A percentile compares a stretch with the other conserved stretches of the same genome.
These are phyloP conservation scores for Hypothenemus hampei DNA, from an alignment of 1,140 invertebrate species.

Conservation along the genomic window DNA sequence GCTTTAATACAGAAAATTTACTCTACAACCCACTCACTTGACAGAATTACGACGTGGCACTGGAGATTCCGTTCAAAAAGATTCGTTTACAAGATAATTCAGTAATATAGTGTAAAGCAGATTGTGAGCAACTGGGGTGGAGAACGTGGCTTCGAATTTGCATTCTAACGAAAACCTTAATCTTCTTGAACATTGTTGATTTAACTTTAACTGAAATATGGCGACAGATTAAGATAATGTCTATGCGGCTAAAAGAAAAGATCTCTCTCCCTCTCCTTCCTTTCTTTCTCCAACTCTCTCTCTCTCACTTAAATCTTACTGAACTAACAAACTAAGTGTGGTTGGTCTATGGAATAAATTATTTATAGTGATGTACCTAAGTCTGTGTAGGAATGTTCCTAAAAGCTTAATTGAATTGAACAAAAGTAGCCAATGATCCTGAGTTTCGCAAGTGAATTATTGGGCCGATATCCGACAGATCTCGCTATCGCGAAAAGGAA, in stretches of 20 bases:
- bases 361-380: no score
- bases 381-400: neutral
- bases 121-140: constrained; percentile 6
- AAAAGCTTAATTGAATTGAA: constrained; percentile 4
- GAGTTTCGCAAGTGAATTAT: constrained; percentile 6
- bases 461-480: neutral
- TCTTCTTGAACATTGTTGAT: constrained; percentile 10
- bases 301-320: no score
- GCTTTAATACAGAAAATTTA: neutral
- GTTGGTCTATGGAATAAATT: no score
- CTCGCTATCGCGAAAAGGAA: constrained; percentile 1
- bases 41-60: constrained; percentile 1
- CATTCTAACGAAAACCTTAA: constrained; percentile 7
- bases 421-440: constrained; percentile 3
- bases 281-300: no score
- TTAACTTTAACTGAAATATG: neutral
- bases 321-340: no score
- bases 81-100: constrained; percentile 5
- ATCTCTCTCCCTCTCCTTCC: no score
- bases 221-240: no score
- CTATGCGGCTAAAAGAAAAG: no score
- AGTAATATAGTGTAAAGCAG: constrained; percentile 12
- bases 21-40: neutral
- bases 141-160: neutral
- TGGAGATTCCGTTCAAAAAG: constrained; percentile 1